These are phyloP conservation scores for Alauda arvensis DNA, from an alignment of 2,797 vertebrate genomes.

Conservation along the genomic window DNA sequence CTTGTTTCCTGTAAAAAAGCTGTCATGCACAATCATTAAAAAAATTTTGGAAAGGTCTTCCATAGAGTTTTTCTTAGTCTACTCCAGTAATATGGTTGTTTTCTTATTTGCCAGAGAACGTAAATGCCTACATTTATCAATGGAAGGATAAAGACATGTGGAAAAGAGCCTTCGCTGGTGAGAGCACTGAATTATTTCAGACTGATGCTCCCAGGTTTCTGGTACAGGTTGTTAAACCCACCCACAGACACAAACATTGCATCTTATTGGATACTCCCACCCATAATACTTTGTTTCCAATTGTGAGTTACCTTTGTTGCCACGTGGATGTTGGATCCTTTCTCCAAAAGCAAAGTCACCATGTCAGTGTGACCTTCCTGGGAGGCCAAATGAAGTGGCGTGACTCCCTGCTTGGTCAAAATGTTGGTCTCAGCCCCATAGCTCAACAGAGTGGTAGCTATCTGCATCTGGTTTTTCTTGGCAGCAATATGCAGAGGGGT, in stretches of 20 bases:
- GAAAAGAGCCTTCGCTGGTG: neutral
- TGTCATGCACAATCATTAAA: neutral
- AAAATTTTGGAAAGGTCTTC: neutral
- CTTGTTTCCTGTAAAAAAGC: neutral
- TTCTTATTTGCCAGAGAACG: neutral
- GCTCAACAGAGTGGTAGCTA: constrained; percentile 87
- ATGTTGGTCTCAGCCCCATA: constrained; percentile 89
- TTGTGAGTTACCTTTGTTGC: constrained; percentile 84
- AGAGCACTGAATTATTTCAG: neutral
- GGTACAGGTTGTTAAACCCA: neutral
- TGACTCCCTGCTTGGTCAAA: constrained; percentile 92
- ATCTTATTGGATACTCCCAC: neutral
- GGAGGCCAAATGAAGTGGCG: constrained; percentile 90
- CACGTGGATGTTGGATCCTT: constrained; percentile 83
- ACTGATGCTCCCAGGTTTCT: neutral
- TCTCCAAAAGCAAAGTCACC: constrained; percentile 86
- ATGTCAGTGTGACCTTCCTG: constrained; percentile 92
- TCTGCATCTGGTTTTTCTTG: constrained; percentile 98
- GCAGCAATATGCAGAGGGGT: constrained; percentile 97
- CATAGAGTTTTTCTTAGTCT: neutral
- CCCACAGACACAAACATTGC: accelerated
- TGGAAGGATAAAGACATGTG: neutral
- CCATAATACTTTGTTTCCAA: neutral
- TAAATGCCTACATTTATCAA: neutral
- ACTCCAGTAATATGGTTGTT: neutral